Evolutionary conservation across 1,140 invertebrate species (phyloP).

Genomic region (Bacillus rossius): DNA sequence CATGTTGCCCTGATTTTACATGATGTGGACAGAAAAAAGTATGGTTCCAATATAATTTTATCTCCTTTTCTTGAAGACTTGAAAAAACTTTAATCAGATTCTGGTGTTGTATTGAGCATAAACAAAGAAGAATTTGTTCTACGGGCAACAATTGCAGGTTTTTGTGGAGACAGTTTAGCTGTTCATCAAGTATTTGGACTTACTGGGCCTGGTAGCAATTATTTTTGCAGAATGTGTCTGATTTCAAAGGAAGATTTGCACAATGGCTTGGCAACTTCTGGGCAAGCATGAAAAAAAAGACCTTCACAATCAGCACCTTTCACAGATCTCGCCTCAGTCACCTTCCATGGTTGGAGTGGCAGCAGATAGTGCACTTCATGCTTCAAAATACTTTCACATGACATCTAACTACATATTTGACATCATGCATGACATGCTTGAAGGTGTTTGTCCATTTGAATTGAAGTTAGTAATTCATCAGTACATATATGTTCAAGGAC

Average conservation of each 20-base stretch:
- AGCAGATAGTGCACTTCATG: no score
- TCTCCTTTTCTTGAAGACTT: slow-evolving; percentile 5
- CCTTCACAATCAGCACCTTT: no score
- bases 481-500: slow-evolving; percentile 29
- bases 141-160: slow-evolving; percentile 17
- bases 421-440: slow-evolving; percentile 39
- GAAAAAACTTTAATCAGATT: background rate
- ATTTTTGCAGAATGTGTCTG: slow-evolving; percentile 18
- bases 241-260: no score
- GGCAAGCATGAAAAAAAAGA: no score
- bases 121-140: slow-evolving; percentile 15
- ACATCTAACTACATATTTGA: slow-evolving; percentile 36
- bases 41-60: background rate
- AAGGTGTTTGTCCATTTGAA: slow-evolving; percentile 37
- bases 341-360: no score
- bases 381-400: slow-evolving; percentile 31
- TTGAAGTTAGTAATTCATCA: slow-evolving; percentile 30
- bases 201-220: slow-evolving; percentile 21
- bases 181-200: slow-evolving; percentile 25
- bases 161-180: slow-evolving; percentile 26
- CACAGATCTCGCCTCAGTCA: no score
- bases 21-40: slow-evolving; percentile 14
- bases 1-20: slow-evolving; percentile 13
- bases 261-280: no score
- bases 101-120: slow-evolving; percentile 3